A percentile compares a stretch with the other conserved stretches of the same genome.
Evolutionary conservation across 2,797 vertebrate genomes (phyloP).

Genomic region (Trachurus trachurus): DNA sequence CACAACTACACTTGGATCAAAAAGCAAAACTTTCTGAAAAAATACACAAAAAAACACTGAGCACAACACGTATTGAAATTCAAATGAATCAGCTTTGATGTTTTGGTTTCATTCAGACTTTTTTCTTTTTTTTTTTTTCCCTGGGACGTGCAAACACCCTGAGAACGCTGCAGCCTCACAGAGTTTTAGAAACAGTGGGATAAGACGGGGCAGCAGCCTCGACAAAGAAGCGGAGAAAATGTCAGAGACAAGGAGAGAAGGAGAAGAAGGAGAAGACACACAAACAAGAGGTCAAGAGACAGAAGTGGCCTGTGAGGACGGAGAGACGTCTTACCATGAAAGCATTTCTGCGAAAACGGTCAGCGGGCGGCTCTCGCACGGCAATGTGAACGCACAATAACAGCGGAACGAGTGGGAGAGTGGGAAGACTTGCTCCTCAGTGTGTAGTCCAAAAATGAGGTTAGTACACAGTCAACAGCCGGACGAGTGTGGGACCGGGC

Average conservation of each 20-base stretch:
- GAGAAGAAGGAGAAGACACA: background rate
- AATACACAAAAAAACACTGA: background rate
- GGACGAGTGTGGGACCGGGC: constrained; percentile 57
- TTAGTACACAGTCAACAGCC: constrained; percentile 63
- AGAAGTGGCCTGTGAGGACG: constrained; percentile 25
- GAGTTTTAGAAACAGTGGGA: constrained; percentile 19
- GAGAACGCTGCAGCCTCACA: background rate
- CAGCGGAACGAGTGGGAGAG: constrained; percentile 57
- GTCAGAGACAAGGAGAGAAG: background rate
- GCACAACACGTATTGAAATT: background rate
- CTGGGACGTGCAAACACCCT: background rate
- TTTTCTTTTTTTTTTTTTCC: background rate
- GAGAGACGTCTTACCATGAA: constrained; percentile 73
- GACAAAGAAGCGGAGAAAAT: constrained; percentile 32
- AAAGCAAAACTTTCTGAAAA: background rate
- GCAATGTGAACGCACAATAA: constrained; percentile 59
- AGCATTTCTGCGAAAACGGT: constrained; percentile 60
- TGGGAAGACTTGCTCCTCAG: constrained; percentile 59
- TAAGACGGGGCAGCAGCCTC: constrained; percentile 2
- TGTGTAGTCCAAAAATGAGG: constrained; percentile 64
- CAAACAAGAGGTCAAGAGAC: constrained; percentile 43
- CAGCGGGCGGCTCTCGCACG: constrained; percentile 60
- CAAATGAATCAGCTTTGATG: background rate
- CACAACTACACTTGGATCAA: background rate
- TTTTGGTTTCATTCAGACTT: constrained; percentile 3